These are phyloP conservation scores for Pipistrellus pipistrellus DNA, from an alignment of 2,797 vertebrate genomes.

Conservation along the genomic window DNA sequence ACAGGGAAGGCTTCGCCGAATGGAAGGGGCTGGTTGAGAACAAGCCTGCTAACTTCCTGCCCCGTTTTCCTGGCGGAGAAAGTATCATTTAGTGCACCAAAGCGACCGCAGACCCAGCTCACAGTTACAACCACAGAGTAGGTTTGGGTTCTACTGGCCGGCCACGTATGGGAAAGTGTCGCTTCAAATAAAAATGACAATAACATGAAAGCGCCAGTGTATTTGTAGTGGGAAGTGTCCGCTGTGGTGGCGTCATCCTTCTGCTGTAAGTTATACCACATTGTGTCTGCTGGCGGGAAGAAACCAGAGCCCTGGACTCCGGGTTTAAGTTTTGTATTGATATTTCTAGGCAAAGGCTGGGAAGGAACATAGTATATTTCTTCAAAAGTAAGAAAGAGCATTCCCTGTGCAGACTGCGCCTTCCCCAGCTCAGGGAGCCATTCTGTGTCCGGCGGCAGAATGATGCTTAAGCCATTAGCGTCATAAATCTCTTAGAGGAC, in stretches of 20 bases:
- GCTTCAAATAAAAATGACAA: slow-evolving; percentile 6
- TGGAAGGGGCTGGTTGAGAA: background rate
- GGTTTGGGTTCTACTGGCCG: background rate
- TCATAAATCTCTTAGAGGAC: slow-evolving; percentile 46
- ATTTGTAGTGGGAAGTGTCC: background rate
- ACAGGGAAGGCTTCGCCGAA: background rate
- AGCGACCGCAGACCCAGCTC: background rate
- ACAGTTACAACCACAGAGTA: background rate
- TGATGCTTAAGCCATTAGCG: background rate
- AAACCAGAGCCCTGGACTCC: background rate
- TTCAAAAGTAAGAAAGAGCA: background rate
- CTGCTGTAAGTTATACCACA: background rate
- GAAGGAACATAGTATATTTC: background rate
- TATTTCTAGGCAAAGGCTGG: background rate
- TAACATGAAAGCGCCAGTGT: background rate
- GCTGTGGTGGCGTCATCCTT: background rate
- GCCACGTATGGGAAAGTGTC: background rate
- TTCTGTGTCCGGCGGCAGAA: background rate
- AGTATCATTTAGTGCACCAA: background rate
- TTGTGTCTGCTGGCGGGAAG: background rate
- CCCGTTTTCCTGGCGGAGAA: rapidly evolving
- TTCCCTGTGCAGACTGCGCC: too few relatives aligned
- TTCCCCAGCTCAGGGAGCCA: background rate
- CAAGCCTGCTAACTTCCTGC: background rate
- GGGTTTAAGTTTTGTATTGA: slow-evolving; percentile 37